Percentiles rank a stretch among this genome's conserved stretches.
phyloP scores from a whole-genome alignment of 1,140 invertebrate genomes.

The Teleogryllus occipitalis region DNA sequence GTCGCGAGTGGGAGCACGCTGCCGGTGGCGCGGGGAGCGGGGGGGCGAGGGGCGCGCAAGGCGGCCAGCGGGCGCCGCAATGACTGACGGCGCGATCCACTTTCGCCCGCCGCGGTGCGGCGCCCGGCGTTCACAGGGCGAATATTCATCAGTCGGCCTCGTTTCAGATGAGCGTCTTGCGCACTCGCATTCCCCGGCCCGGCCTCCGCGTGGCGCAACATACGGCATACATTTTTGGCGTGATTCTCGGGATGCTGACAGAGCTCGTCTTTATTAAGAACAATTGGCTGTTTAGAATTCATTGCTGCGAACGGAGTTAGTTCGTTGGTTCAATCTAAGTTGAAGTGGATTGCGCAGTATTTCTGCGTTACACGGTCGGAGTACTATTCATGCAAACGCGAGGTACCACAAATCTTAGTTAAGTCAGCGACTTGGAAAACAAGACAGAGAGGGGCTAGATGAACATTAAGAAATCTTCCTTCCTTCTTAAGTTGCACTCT shows the following conservation, averaged over 20 bases:
- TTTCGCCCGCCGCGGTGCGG: neutral
- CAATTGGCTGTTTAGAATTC: neutral
- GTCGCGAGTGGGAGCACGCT: no score
- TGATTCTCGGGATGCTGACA: neutral
- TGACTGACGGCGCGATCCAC: neutral
- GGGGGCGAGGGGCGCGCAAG: neutral
- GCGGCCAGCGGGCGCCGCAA: neutral
- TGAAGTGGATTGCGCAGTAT: neutral
- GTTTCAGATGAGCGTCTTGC: neutral
- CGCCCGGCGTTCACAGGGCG: neutral
- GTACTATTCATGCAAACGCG: no score
- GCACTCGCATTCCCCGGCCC: neutral
- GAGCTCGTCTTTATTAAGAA: neutral
- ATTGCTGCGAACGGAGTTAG: neutral
- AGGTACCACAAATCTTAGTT: no score
- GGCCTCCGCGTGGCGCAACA: neutral
- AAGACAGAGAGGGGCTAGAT: no score
- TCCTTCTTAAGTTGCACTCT: no score
- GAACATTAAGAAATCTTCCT: no score
- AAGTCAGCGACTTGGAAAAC: no score
- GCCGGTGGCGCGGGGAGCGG: no score
- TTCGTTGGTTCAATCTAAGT: neutral
- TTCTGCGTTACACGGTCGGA: no score
- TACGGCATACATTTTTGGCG: neutral
- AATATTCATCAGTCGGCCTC: slow-evolving; percentile 1